Percentiles rank a stretch among this genome's conserved stretches.
These are phyloP conservation scores for Botia almorhae DNA, from an alignment of 2,797 vertebrate species.

Conservation along the genomic window DNA sequence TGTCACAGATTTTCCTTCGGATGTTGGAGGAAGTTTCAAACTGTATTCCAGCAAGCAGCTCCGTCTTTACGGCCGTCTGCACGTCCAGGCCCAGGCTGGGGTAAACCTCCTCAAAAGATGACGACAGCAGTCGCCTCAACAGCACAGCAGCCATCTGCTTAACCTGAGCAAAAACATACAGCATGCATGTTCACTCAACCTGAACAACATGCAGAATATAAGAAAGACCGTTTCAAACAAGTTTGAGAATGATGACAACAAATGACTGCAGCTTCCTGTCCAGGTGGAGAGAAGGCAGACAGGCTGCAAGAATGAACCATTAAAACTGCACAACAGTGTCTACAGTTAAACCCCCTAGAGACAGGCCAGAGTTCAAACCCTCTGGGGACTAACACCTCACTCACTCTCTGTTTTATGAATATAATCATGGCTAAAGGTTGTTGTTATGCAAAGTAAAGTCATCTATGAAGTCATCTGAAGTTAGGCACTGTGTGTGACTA, in stretches of 20 bases:
- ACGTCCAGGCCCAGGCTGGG: slow-evolving; percentile 87
- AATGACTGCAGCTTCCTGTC: not conserved
- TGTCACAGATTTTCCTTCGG: slow-evolving; percentile 96
- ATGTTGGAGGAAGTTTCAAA: slow-evolving; percentile 87
- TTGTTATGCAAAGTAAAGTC: too few species aligned
- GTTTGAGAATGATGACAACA: not conserved
- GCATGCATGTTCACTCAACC: not conserved
- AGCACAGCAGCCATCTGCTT: slow-evolving; percentile 98
- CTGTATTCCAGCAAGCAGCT: slow-evolving; percentile 91
- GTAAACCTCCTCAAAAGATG: slow-evolving; percentile 96
- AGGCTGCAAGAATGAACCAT: not conserved
- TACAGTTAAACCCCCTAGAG: not conserved
- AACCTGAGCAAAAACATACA: slow-evolving; percentile 74
- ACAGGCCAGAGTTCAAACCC: not conserved
- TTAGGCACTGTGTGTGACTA: too few species aligned
- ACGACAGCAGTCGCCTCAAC: slow-evolving; percentile 91
- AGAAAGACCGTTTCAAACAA: not conserved
- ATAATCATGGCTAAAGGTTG: too few species aligned
- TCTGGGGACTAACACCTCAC: too few species aligned
- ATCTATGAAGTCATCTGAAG: too few species aligned
- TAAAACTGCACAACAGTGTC: not conserved
- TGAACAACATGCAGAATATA: too few species aligned
- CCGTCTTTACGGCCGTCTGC: slow-evolving; percentile 91
- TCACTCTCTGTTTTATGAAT: too few species aligned
- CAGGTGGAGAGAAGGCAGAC: too few species aligned